Evolutionary conservation across 2,113 vertebrate genomes (phyloP).

Genomic region (Noturus placidus): DNA sequence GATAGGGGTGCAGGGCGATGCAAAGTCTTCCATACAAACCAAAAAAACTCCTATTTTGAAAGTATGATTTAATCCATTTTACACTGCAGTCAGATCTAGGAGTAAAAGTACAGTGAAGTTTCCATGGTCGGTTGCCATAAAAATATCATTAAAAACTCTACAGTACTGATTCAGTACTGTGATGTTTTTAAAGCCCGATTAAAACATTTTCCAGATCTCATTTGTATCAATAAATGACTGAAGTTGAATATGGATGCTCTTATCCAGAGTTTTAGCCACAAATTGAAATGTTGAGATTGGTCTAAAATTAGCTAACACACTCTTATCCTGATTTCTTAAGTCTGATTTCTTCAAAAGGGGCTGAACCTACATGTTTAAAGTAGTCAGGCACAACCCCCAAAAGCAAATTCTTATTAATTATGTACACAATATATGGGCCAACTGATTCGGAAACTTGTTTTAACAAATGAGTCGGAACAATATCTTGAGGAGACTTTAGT

Average conservation of each 20-base stretch:
- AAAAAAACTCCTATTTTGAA: background rate
- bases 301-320: background rate
- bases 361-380: too few species aligned
- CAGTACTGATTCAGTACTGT: background rate
- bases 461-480: too few species aligned
- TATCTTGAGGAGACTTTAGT: too few species aligned
- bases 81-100: background rate
- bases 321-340: background rate
- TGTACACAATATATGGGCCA: too few species aligned
- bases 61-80: background rate
- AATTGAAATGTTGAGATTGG: background rate
- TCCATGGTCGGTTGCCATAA: background rate
- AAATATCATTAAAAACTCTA: background rate
- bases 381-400: too few species aligned
- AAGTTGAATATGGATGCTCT: background rate
- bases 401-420: too few species aligned
- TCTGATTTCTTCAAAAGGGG: too few species aligned
- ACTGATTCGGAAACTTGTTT: too few species aligned
- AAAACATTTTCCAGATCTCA: background rate
- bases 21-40: background rate
- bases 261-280: background rate
- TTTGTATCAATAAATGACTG: background rate
- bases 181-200: background rate
- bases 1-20: background rate
- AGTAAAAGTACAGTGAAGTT: background rate